Percentiles rank a stretch among this genome's conserved stretches.
Conservation (phyloP, 2,113 vertebrate species). For the Columba livia region DNA sequence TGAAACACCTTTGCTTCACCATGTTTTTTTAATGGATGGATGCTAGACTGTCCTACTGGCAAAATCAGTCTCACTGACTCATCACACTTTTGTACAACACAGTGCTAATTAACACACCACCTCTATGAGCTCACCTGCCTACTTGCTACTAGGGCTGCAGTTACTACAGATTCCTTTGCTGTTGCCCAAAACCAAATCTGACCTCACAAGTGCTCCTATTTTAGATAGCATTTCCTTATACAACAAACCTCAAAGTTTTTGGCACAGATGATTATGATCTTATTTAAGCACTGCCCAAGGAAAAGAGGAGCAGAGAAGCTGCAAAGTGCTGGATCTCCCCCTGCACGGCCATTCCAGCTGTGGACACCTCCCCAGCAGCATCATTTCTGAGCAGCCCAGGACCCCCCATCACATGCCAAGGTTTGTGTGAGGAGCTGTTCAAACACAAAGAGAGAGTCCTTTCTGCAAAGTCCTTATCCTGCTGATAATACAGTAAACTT, state of each 20-base stretch:
- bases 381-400: background rate
- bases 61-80: background rate
- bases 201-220: background rate
- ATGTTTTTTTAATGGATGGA: background rate
- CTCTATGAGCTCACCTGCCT: background rate
- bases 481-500: background rate
- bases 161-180: background rate
- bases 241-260: background rate
- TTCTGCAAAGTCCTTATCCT: background rate
- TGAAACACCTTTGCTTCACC: background rate
- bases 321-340: background rate
- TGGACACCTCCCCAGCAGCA: background rate
- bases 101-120: background rate
- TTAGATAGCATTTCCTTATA: background rate
- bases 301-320: background rate
- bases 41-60: background rate
- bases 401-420: accelerated
- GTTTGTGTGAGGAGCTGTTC: background rate
- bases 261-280: background rate
- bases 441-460: background rate
- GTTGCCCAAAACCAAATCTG: background rate
- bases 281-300: background rate
- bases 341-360: background rate
- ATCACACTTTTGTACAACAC: background rate
- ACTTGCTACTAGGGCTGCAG: background rate